Evolutionary conservation across 2,113 vertebrate genomes (phyloP).

Genomic region (Struthidea cinerea): DNA sequence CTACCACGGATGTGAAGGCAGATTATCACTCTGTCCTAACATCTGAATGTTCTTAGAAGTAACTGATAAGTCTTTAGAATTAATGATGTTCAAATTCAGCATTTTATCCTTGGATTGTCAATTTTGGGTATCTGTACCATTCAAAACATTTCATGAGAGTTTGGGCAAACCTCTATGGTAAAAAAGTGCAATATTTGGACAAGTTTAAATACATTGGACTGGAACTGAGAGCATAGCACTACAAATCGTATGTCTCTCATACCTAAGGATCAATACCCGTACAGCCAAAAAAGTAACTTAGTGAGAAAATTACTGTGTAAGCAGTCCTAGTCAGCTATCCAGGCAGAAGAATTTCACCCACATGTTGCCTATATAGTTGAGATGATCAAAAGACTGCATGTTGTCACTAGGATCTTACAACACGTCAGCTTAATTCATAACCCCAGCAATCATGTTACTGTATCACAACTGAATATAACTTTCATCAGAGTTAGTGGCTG

Average conservation of each 20-base stretch:
- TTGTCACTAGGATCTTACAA: neutral
- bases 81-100: neutral
- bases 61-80: neutral
- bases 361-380: neutral
- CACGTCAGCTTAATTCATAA: neutral
- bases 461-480: neutral
- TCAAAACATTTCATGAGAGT: neutral
- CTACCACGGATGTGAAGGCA: neutral
- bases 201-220: neutral
- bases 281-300: neutral
- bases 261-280: neutral
- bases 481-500: neutral
- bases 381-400: neutral
- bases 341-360: neutral
- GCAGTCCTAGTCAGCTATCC: neutral
- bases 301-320: neutral
- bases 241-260: neutral
- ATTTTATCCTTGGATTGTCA: neutral
- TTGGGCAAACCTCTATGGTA: neutral
- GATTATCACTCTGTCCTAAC: rapidly evolving
- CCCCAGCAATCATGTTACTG: neutral
- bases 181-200: neutral
- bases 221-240: neutral
- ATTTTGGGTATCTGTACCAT: neutral
- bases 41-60: neutral